phyloP scores from a whole-genome alignment of 2,888 invertebrate species.

The Hypomecis punctinalis region DNA sequence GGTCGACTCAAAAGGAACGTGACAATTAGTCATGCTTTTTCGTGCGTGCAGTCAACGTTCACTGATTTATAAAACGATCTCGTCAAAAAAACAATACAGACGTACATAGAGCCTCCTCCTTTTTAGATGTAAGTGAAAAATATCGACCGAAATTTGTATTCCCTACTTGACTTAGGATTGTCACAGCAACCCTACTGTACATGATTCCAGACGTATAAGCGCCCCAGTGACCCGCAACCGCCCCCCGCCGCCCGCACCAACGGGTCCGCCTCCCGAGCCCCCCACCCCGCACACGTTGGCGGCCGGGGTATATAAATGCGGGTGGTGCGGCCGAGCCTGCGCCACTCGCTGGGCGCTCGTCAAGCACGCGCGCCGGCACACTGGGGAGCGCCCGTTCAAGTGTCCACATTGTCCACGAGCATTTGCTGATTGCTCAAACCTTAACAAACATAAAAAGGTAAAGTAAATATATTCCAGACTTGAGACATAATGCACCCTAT shows the following conservation, averaged over 20 bases:
- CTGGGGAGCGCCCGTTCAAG: constrained; percentile 87
- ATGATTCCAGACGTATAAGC: too few relatives aligned
- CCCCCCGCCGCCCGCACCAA: constrained; percentile 63
- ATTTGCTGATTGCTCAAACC: constrained; percentile 91
- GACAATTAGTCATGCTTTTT: too few relatives aligned
- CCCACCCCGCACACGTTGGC: constrained; percentile 88
- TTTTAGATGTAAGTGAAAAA: too few relatives aligned
- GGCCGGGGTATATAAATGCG: constrained; percentile 86
- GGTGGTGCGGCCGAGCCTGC: constrained; percentile 85
- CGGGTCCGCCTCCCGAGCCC: constrained; percentile 74
- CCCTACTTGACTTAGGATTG: too few relatives aligned
- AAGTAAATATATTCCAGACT: neutral
- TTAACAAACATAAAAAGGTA: constrained; percentile 88
- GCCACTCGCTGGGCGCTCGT: constrained; percentile 87
- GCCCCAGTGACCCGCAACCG: constrained; percentile 52
- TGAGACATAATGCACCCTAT: too few relatives aligned
- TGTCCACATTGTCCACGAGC: constrained; percentile 89
- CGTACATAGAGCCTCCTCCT: too few relatives aligned
- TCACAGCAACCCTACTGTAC: too few relatives aligned
- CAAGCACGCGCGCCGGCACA: constrained; percentile 87
- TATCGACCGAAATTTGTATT: too few relatives aligned
- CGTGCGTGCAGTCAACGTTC: too few relatives aligned
- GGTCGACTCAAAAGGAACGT: too few relatives aligned
- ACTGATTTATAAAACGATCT: too few relatives aligned
- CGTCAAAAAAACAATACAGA: too few relatives aligned